Conservation (phyloP, 2,113 vertebrate genomes). For the Prunella fulvescens region DNA sequence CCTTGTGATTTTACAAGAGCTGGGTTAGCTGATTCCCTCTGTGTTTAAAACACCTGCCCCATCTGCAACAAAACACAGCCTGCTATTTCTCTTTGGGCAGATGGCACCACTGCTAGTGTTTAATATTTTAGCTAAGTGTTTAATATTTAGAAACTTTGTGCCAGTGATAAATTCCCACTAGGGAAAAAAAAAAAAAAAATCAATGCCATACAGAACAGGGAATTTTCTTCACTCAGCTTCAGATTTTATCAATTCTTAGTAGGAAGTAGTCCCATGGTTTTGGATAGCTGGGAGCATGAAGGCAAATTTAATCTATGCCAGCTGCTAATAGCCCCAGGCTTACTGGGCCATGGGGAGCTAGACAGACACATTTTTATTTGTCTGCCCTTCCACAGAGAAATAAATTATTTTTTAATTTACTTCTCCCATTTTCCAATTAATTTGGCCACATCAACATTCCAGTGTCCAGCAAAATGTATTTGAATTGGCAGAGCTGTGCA, state of each 20-base stretch:
- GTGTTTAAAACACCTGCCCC: not conserved
- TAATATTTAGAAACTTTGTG: not conserved
- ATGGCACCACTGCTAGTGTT: not conserved
- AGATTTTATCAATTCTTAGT: not conserved
- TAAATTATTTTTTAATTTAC: slow-evolving; percentile 22
- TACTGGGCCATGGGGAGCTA: not conserved
- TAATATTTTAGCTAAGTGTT: not conserved
- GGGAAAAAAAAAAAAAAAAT: not conserved
- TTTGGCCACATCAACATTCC: not conserved
- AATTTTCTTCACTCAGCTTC: not conserved
- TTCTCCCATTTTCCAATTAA: slow-evolving; percentile 40
- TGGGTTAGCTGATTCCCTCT: not conserved
- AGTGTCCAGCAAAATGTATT: not conserved
- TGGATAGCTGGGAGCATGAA: not conserved
- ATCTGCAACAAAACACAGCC: not conserved
- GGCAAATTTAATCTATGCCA: not conserved
- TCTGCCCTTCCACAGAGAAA: not conserved
- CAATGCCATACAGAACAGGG: not conserved
- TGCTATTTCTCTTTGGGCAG: not conserved
- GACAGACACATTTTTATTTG: not conserved
- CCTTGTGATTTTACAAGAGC: not conserved
- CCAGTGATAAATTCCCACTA: not conserved
- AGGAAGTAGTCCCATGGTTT: not conserved
- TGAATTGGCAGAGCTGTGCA: not conserved
- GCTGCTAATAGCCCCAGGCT: not conserved